Evolutionary conservation across 35 echinoderm and acorn worm species (phyloP), one percentile per base, ranked within the genome.

Genomic region (Patiria miniata): DNA sequence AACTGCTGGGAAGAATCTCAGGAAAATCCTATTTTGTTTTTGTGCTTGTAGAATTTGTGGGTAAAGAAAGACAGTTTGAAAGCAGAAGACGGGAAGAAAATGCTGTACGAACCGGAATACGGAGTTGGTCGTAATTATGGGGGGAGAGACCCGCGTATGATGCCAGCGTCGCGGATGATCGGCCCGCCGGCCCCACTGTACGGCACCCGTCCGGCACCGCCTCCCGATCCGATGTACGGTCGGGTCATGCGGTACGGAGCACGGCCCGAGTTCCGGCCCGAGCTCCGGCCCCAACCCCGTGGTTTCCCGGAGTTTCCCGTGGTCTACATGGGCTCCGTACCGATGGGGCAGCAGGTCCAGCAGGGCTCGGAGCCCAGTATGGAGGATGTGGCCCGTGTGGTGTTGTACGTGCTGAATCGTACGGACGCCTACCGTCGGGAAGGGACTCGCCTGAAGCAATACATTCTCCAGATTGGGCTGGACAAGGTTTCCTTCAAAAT

Each of bases 341-440:
- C 65, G 19, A 26, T 73, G 26, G 26, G 65, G 65, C 10, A 23
- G 3, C 1, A 1, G 8, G 2, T 1, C 65, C 42, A 47, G 4
- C 42, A 47, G 42, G 65, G 26, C 15, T 30, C 23, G 26, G 65
- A 73, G 22, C 65, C 65, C 23, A 73, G 65, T 30, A 32, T 73
- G 22, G 65, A 73, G 15, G 65, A 73, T 73, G 65, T 73, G 14
- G 65, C 65, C 65, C 65, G 26, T 4, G 65, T 73, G 26, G 65
- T 73, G 65, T 22, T 14, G 7, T 30, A 32, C 29, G 26, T 73
- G 7, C 18, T 12, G 26, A 34, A 73, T 7, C 23, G 65, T 10
- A 73, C 65, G 19, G 65, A 73, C 0, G 65, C 22, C 19, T 30
- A 26, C 26, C 23, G 65, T 1, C 8, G 65, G 65, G 15, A 36